Evolutionary conservation across 2,113 vertebrate species (phyloP), one percentile per base, ranked within the genome.

Genomic region (Meles meles): DNA sequence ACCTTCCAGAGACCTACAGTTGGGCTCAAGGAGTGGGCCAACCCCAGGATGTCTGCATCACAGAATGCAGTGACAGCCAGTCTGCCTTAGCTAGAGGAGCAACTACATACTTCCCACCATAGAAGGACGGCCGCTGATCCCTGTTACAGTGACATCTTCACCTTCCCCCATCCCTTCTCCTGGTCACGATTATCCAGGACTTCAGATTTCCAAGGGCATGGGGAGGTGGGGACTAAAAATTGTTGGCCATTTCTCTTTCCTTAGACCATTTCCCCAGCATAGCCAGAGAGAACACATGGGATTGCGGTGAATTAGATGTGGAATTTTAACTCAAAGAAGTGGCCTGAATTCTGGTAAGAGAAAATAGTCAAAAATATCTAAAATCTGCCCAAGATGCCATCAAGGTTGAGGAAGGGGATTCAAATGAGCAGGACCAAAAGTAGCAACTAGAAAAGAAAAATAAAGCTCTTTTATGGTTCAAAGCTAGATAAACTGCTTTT

Each of bases 321-420:
- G 49, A 79, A 52, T 81, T 94, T 80, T 69, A 93, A 72, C 42
- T 76, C 57, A n/a, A 20, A 71, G n/a, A n/a, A n/a, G n/a, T 72
- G 71, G 77, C 65, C 59, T 14, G 6, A 84, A 76, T 82, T 90
- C 71, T 63, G 81, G 79, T 76, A 82, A 76, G 10, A 47, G 72
- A 67, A 93, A 85, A 31, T 85, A 47, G 52, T 71, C 44, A 88
- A 44, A 52, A 79, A 55, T 0, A 81, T 71, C 69, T 10, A 21
- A 93, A 81, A 84, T 76, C 10, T 8, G 8, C 23, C 59, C 29
- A 65, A 27, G 21, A 71, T 88, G 92, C 52, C 42, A n/a, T 79
- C 61, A 47, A 29, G 12, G 31, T 34, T 14, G 6, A 42, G 15
- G 55, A 87, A 88, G 13, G 37, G 18, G 9, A 72, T 90, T 52